A percentile compares a stretch with the other conserved stretches of the same genome.
These are phyloP conservation scores for Alosa sapidissima DNA, from an alignment of 2,797 vertebrate species.

Conservation along the genomic window DNA sequence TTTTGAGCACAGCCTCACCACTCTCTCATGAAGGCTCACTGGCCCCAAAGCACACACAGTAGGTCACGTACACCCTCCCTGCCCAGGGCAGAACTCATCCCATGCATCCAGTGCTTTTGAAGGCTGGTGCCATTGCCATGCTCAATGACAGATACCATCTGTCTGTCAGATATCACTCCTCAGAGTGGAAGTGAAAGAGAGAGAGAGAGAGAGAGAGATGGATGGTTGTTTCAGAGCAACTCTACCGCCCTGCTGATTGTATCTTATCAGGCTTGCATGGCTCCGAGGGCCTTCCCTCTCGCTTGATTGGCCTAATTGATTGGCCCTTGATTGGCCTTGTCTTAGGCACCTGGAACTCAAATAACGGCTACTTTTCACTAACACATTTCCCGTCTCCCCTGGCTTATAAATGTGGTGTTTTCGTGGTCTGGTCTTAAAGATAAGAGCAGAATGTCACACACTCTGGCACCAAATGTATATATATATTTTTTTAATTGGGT, in stretches of 20 bases:
- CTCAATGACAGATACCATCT: conserved; percentile 3
- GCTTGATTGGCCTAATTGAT: not conserved
- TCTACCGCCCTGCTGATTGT: not conserved
- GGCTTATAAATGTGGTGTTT: too few relatives aligned
- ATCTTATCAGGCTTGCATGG: not conserved
- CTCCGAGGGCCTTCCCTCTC: not conserved
- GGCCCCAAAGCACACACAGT: not conserved
- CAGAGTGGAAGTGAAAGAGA: not conserved
- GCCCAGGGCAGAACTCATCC: not conserved
- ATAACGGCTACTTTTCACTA: too few relatives aligned
- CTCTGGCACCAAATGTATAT: too few relatives aligned
- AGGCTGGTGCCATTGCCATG: not conserved
- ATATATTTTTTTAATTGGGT: too few relatives aligned
- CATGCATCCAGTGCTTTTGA: not conserved
- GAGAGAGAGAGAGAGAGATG: not conserved
- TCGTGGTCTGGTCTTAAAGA: too few relatives aligned
- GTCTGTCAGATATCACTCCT: conserved; percentile 19
- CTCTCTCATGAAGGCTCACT: not conserved
- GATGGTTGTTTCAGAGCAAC: not conserved
- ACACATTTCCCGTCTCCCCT: too few relatives aligned
- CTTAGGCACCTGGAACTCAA: not conserved
- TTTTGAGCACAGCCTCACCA: not conserved
- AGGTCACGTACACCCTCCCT: not conserved
- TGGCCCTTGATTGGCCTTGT: too few relatives aligned
- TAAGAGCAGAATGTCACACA: too few relatives aligned